phyloP scores from a whole-genome alignment of 2,888 invertebrate genomes.

The Tenodera sinensis region DNA sequence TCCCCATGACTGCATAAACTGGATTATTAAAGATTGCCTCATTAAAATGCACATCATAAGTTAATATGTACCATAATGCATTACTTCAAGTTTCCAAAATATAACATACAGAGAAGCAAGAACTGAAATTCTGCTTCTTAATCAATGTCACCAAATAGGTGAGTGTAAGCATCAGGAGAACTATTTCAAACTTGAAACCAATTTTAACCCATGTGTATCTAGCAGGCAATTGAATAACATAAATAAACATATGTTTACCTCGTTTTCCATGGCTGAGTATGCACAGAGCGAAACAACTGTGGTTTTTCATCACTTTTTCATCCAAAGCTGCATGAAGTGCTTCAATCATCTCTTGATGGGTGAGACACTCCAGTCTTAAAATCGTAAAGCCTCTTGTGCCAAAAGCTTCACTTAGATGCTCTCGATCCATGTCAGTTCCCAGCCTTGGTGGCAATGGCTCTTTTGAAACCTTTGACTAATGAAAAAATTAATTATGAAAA shows the following conservation, averaged over 20 bases:
- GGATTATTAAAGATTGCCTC: no score
- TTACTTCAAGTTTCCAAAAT: no score
- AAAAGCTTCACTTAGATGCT: slow-evolving; percentile 42
- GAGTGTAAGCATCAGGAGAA: no score
- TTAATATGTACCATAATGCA: no score
- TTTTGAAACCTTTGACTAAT: slow-evolving; percentile 17
- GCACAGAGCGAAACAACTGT: slow-evolving; percentile 46
- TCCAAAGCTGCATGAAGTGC: slow-evolving; percentile 32
- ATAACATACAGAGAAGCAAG: no score
- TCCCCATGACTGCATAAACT: no score
- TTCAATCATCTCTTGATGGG: slow-evolving; percentile 38
- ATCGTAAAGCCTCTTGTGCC: slow-evolving; percentile 43
- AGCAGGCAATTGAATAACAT: no score
- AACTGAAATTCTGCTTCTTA: no score
- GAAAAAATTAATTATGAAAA: not conserved
- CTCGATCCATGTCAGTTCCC: slow-evolving; percentile 44
- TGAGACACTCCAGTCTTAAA: slow-evolving; percentile 38
- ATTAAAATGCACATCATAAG: no score
- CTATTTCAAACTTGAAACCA: no score
- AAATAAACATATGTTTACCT: not conserved
- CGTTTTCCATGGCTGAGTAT: slow-evolving; percentile 46
- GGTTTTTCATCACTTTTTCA: slow-evolving; percentile 36
- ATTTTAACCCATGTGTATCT: no score
- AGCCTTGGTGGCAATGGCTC: slow-evolving; percentile 39
- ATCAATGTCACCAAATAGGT: no score